Evolutionary conservation across 2,113 vertebrate genomes (phyloP).

Genomic region (Elephantulus edwardii): DNA sequence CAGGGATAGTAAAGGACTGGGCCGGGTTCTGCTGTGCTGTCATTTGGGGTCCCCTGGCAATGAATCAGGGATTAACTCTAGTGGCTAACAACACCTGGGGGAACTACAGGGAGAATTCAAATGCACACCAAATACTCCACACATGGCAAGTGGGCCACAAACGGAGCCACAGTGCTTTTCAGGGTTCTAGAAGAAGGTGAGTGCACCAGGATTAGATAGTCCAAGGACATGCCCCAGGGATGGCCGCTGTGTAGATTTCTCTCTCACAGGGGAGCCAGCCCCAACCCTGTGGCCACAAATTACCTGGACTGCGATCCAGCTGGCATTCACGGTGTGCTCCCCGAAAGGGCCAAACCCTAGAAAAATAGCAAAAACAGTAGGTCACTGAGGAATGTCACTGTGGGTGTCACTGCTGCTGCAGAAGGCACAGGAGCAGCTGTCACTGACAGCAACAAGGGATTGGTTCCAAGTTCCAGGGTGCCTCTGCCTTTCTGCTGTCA

Average conservation of each 20-base stretch:
- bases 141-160: not conserved
- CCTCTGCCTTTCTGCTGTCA: too few species aligned
- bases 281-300: not conserved
- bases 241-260: not conserved
- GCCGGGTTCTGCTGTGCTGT: not conserved
- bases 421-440: not conserved
- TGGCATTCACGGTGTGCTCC: conserved; percentile 86
- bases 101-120: not conserved
- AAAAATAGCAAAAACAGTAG: conserved; percentile 30
- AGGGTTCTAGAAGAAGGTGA: not conserved
- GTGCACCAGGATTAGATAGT: too few species aligned
- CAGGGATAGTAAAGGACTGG: not conserved
- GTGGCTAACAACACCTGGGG: not conserved
- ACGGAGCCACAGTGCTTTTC: fast-evolving
- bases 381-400: not conserved
- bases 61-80: not conserved
- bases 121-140: too few species aligned
- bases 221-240: not conserved
- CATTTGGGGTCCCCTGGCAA: not conserved
- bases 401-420: not conserved
- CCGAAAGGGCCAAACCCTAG: conserved; percentile 89
- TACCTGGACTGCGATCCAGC: conserved; percentile 90
- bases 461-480: not conserved
- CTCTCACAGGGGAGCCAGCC: not conserved
- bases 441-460: not conserved